These are phyloP conservation scores for Eufriesea mexicana DNA, from an alignment of 1,140 invertebrate genomes.

Conservation along the genomic window DNA sequence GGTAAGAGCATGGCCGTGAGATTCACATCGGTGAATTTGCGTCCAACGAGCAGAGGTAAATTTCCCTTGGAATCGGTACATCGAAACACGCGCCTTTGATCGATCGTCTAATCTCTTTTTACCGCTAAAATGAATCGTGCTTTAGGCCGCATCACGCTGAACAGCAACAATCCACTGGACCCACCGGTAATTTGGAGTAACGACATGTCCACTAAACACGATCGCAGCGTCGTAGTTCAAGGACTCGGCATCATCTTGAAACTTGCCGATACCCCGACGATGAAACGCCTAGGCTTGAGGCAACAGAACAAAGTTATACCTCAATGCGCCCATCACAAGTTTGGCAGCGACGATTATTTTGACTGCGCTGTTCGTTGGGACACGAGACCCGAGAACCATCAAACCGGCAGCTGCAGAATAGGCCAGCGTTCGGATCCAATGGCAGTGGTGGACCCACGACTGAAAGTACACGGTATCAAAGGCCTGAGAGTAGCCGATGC, in stretches of 20 bases:
- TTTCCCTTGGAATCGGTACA: background rate
- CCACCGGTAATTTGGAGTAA: constrained; percentile 85
- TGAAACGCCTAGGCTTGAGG: constrained; percentile 68
- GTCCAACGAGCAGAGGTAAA: constrained; percentile 90
- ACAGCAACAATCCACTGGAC: constrained; percentile 81
- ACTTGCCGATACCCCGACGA: constrained; percentile 67
- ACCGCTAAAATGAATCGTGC: background rate
- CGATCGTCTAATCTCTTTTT: too few species aligned
- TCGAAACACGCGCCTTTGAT: background rate
- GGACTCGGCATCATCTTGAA: constrained; percentile 73
- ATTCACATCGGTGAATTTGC: constrained; percentile 86
- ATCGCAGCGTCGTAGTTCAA: constrained; percentile 79
- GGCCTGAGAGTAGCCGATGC: constrained; percentile 81
- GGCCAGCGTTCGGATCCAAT: constrained; percentile 77
- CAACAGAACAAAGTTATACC: constrained; percentile 36
- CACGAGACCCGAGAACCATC: constrained; percentile 83
- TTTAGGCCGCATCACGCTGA: constrained; percentile 83
- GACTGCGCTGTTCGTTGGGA: constrained; percentile 81
- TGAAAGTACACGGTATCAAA: constrained; percentile 80
- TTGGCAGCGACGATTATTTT: constrained; percentile 83
- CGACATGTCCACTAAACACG: constrained; percentile 80
- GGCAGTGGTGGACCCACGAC: constrained; percentile 81
- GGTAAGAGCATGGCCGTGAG: constrained; percentile 67
- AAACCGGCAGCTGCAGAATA: constrained; percentile 85
- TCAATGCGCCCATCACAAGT: constrained; percentile 63